Conservation (phyloP, 2,797 vertebrate species). For the Sebastes kiyomatsui region DNA sequence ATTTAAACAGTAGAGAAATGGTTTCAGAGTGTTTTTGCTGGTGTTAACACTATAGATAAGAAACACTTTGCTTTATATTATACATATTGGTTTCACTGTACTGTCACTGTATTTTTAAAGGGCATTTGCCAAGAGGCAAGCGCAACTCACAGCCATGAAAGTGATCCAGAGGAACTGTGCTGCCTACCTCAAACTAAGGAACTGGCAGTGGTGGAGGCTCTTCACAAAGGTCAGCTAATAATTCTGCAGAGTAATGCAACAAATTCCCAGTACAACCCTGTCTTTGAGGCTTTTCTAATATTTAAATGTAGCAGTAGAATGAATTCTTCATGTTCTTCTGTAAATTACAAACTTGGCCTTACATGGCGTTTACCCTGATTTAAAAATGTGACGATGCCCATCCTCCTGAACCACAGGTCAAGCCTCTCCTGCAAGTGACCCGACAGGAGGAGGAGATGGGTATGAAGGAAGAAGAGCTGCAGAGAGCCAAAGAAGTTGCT, state of each 20-base stretch:
- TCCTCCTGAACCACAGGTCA: conserved; percentile 84
- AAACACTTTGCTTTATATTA: not conserved
- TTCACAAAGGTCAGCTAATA: conserved; percentile 90
- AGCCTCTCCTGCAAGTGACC: conserved; percentile 96
- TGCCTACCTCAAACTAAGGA: conserved; percentile 96
- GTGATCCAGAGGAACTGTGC: conserved; percentile 98
- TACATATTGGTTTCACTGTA: not conserved
- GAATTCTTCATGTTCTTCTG: not conserved
- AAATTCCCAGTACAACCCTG: not conserved
- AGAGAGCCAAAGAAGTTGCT: conserved; percentile 87
- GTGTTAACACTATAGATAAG: not conserved
- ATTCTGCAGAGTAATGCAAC: not conserved
- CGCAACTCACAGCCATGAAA: conserved; percentile 96
- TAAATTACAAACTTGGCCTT: not conserved
- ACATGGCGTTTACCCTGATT: not conserved
- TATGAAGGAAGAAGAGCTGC: conserved; percentile 93
- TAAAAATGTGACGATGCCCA: not conserved
- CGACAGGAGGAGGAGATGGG: conserved; percentile 97
- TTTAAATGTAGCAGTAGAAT: not conserved
- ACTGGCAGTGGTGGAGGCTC: conserved; percentile 99
- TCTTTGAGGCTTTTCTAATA: not conserved
- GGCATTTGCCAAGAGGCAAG: conserved; percentile 95
- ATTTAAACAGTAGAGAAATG: not conserved
- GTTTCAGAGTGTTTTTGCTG: not conserved
- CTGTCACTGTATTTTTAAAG: conserved; percentile 70